Conservation (phyloP, 37 sponge, comb jelly and placozoan genomes). For the Aphrocallistes beatrix region DNA sequence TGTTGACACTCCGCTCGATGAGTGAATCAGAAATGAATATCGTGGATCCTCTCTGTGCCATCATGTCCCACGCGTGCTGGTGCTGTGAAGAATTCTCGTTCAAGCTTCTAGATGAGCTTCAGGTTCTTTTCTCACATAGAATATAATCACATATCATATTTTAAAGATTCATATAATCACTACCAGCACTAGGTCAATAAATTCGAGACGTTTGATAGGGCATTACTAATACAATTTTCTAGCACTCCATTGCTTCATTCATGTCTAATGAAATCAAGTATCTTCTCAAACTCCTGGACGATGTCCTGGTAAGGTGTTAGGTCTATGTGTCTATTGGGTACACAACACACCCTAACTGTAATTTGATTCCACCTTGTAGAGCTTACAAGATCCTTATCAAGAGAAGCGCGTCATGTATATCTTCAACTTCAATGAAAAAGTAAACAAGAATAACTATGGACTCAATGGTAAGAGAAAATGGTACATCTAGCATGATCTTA, state of each 20-base stretch:
- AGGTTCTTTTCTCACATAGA: not conserved
- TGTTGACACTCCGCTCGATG: slow-evolving; percentile 10
- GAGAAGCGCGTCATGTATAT: not conserved
- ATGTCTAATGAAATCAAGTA: slow-evolving; percentile 12
- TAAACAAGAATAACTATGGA: not conserved
- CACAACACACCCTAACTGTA: not conserved
- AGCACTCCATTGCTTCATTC: not conserved
- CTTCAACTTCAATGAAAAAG: not conserved
- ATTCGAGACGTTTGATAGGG: not conserved
- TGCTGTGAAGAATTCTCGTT: slow-evolving; percentile 9
- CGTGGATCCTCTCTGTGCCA: not conserved
- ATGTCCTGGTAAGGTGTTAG: slow-evolving; percentile 11
- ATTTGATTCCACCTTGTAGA: not conserved
- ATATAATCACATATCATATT: not conserved
- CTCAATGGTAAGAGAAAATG: not conserved
- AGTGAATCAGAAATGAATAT: not conserved
- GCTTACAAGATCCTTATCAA: not conserved
- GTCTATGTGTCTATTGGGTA: not conserved
- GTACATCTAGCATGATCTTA: not conserved
- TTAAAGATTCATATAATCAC: not conserved
- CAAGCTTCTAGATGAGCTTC: not conserved
- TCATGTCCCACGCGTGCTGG: not conserved
- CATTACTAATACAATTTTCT: not conserved
- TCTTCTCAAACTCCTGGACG: not conserved
- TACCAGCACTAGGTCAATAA: no score